Conservation (phyloP, 2,797 vertebrate genomes). For the Sebastes wilsoni region DNA sequence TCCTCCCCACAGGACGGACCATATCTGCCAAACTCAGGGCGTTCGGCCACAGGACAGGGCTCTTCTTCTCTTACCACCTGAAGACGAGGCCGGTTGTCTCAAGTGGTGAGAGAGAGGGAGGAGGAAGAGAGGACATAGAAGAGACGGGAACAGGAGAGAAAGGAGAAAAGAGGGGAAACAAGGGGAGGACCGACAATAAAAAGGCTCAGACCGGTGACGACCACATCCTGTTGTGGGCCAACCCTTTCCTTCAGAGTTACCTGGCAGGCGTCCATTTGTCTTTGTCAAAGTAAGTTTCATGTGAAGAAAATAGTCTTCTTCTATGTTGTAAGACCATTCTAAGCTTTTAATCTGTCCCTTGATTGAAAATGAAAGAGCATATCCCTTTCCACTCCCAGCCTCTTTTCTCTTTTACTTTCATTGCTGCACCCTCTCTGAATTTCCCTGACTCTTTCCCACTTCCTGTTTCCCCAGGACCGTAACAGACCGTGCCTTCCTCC, state of each 20-base stretch:
- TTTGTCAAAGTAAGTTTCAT: conserved; percentile 70
- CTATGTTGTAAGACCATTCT: not conserved
- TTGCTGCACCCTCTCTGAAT: not conserved
- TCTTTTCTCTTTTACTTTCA: conserved; percentile 10
- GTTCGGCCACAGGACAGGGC: conserved; percentile 76
- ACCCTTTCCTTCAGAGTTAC: conserved; percentile 88
- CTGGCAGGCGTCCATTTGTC: conserved; percentile 84
- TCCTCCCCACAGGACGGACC: conserved; percentile 48
- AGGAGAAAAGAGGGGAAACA: conserved; percentile 5
- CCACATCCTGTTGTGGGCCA: conserved; percentile 75
- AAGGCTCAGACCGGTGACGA: not conserved
- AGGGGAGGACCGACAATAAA: not conserved
- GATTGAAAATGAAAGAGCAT: conserved; percentile 1
- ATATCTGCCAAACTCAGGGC: conserved; percentile 67
- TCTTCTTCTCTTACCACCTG: conserved; percentile 67
- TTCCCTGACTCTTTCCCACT: not conserved
- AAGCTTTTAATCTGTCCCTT: not conserved
- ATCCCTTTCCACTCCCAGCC: not conserved
- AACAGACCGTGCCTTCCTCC: conserved; percentile 73
- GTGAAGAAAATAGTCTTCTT: not conserved
- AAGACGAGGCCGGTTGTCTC: not conserved
- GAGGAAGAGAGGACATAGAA: conserved; percentile 19
- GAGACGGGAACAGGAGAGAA: not conserved
- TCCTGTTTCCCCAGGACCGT: conserved; percentile 47
- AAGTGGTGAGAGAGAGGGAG: not conserved